These are phyloP conservation scores for Smutsia temminckii DNA, from an alignment of 2,797 vertebrate species.

Conservation along the genomic window DNA sequence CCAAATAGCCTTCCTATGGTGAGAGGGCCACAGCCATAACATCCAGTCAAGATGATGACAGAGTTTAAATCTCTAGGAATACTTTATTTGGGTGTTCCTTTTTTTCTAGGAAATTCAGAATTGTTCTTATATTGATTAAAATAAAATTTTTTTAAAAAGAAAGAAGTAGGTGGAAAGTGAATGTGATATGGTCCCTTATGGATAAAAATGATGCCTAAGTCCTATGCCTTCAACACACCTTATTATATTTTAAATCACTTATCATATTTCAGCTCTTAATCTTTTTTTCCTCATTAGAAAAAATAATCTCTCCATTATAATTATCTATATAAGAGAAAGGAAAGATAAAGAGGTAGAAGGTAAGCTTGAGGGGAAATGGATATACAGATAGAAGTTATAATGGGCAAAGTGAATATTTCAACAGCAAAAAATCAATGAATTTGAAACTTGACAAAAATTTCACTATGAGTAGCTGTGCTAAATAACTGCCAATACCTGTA, in stretches of 20 bases:
- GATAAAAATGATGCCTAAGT: background rate
- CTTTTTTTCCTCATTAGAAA: background rate
- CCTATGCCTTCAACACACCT: background rate
- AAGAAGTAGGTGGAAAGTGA: background rate
- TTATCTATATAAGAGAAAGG: background rate
- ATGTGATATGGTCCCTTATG: background rate
- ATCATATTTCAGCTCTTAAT: background rate
- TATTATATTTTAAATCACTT: background rate
- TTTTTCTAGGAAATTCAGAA: background rate
- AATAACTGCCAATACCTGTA: background rate
- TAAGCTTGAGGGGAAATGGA: background rate
- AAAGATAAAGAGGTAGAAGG: background rate
- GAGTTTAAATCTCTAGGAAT: background rate
- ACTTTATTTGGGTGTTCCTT: background rate
- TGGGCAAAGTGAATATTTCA: background rate
- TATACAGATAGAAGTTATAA: background rate
- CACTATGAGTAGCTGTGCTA: background rate
- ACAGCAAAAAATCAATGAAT: background rate
- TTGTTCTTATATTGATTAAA: background rate
- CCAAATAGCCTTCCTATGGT: background rate
- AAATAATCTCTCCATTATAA: background rate
- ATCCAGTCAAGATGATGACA: background rate
- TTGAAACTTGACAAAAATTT: background rate
- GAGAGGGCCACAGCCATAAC: background rate
- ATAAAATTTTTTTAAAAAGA: background rate